A percentile compares a stretch with the other conserved stretches of the same genome.
Evolutionary conservation across 2,888 invertebrate genomes (phyloP).

Genomic region (Brenthis ino): DNA sequence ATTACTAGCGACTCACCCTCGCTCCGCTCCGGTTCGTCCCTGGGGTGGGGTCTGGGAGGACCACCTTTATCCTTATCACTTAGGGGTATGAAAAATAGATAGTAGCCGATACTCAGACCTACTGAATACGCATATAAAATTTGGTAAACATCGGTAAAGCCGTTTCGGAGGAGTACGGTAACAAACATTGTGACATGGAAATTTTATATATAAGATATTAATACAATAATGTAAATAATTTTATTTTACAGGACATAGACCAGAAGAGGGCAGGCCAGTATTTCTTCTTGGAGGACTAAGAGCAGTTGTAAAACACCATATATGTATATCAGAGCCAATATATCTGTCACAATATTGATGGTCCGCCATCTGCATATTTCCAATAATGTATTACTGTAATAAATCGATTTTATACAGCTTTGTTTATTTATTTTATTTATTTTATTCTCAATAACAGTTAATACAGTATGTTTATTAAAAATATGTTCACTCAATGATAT

Average conservation of each 20-base stretch:
- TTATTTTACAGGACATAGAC: conserved; percentile 90
- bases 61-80: too few relatives aligned
- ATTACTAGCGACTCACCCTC: too few relatives aligned
- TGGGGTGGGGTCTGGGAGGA: too few relatives aligned
- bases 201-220: too few relatives aligned
- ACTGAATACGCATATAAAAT: too few relatives aligned
- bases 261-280: conserved; percentile 98
- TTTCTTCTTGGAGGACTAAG: conserved; percentile 98
- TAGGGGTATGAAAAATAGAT: too few relatives aligned
- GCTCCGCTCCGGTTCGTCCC: too few relatives aligned
- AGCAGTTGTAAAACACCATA: conserved; percentile 55
- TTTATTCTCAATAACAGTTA: neutral
- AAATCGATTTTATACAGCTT: conserved; percentile 76
- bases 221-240: conserved; percentile 22
- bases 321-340: conserved; percentile 52
- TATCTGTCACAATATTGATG: conserved; percentile 61
- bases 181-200: too few relatives aligned
- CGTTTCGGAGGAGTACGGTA: too few relatives aligned
- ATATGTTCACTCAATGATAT: neutral
- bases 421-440: conserved; percentile 12
- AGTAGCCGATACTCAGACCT: too few relatives aligned
- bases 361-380: conserved; percentile 68
- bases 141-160: too few relatives aligned
- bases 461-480: neutral
- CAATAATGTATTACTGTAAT: conserved; percentile 74